Conservation (phyloP, 1,140 invertebrate genomes). For the Eciton burchellii region DNA sequence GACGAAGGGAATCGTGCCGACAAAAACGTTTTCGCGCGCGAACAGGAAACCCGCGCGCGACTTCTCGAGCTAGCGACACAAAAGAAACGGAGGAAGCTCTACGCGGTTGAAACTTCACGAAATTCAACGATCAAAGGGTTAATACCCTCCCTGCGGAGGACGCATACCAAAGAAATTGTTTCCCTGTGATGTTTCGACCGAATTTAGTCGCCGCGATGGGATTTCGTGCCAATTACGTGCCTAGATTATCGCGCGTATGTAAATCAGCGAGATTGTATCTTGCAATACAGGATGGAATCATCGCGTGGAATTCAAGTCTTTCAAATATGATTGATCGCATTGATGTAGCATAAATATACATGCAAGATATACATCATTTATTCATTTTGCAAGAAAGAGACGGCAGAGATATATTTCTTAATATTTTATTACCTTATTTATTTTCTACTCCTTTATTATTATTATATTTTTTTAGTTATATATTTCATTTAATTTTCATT, state of each 20-base stretch:
- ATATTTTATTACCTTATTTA: neutral
- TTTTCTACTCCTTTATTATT: too few relatives aligned
- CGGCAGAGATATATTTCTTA: neutral
- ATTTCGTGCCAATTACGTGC: conserved; percentile 61
- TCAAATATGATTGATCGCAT: neutral
- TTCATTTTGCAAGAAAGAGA: too few relatives aligned
- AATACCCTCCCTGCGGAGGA: conserved; percentile 33
- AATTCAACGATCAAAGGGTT: conserved; percentile 68
- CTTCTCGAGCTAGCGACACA: conserved; percentile 19
- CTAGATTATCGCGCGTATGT: conserved; percentile 55
- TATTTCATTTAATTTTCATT: neutral
- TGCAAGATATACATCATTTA: too few relatives aligned
- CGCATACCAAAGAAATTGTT: conserved; percentile 66
- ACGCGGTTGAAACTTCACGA: conserved; percentile 61
- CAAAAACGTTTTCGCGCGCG: neutral
- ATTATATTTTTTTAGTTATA: neutral
- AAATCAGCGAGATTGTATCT: conserved; percentile 29
- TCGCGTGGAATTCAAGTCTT: neutral
- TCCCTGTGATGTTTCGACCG: conserved; percentile 53
- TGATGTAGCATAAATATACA: too few relatives aligned
- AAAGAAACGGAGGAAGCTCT: conserved; percentile 65
- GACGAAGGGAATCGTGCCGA: conserved; percentile 25
- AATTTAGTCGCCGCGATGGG: conserved; percentile 45
- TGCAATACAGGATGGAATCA: neutral
- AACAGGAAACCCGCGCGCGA: conserved; percentile 19